These are phyloP conservation scores for Pangasianodon gigas DNA, from an alignment of 2,113 vertebrate genomes.

Conservation along the genomic window DNA sequence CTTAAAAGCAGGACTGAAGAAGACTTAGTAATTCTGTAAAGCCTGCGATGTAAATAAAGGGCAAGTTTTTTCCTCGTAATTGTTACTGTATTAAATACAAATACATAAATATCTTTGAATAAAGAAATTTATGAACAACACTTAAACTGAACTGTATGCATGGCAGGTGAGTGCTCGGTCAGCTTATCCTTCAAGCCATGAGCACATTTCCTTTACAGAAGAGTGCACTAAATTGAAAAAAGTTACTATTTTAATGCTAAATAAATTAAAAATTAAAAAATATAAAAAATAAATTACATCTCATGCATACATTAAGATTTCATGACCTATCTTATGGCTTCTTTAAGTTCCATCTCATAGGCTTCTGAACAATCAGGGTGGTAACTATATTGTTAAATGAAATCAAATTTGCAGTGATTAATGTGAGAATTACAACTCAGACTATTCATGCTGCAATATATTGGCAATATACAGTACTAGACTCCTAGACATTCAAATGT, in stretches of 20 bases:
- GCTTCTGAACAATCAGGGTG: background rate
- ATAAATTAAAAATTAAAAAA: background rate
- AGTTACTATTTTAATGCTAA: background rate
- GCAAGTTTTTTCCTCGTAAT: background rate
- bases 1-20: background rate
- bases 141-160: background rate
- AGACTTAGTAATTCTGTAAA: background rate
- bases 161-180: background rate
- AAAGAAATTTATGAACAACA: background rate
- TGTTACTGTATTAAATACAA: background rate
- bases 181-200: background rate
- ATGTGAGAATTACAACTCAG: background rate
- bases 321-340: background rate
- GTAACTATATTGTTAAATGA: background rate
- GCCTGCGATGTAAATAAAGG: background rate
- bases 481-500: background rate
- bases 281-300: background rate
- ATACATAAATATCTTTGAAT: background rate
- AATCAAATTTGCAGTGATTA: background rate
- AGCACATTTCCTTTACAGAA: background rate
- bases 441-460: background rate
- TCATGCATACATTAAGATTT: background rate
- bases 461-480: background rate
- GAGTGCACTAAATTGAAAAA: background rate
- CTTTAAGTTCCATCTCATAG: background rate